Evolutionary conservation across 2,888 invertebrate species (phyloP).

Genomic region (Melipona beecheii): DNA sequence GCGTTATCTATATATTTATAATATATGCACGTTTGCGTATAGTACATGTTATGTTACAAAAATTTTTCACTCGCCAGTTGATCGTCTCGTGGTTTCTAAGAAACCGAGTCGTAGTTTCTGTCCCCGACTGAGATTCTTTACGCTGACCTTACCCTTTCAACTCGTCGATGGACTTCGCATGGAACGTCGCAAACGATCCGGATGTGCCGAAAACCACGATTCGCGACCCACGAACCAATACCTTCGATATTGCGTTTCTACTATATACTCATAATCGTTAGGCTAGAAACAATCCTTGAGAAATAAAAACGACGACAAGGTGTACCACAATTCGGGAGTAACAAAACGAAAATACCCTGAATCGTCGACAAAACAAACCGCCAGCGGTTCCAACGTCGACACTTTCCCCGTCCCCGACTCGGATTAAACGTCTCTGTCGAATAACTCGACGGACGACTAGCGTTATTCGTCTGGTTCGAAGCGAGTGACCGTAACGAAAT

Average conservation of each 20-base stretch:
- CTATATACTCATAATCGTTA: background rate
- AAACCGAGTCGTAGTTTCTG: slow-evolving; percentile 24
- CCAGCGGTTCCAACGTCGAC: slow-evolving; percentile 41
- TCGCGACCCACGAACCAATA: background rate
- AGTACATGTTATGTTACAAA: slow-evolving; percentile 74
- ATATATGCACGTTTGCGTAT: slow-evolving; percentile 68
- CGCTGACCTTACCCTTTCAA: background rate
- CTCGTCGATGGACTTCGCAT: background rate
- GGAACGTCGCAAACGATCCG: background rate
- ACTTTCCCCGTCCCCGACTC: background rate
- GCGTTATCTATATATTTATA: slow-evolving; percentile 48
- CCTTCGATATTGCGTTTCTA: background rate
- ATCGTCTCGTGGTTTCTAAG: slow-evolving; percentile 35
- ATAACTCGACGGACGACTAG: slow-evolving; percentile 13
- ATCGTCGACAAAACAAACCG: slow-evolving; percentile 41
- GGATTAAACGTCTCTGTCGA: background rate
- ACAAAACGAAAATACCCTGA: background rate
- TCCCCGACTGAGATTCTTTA: background rate
- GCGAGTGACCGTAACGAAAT: background rate
- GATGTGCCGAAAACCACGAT: too few relatives aligned
- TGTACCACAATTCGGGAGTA: too few relatives aligned
- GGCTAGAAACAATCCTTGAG: background rate
- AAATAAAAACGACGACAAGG: background rate
- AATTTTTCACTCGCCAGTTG: slow-evolving; percentile 34
- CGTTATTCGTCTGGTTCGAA: background rate